Evolutionary conservation across 2,113 vertebrate genomes (phyloP).

Genomic region (Mesembrinibis cayennensis): DNA sequence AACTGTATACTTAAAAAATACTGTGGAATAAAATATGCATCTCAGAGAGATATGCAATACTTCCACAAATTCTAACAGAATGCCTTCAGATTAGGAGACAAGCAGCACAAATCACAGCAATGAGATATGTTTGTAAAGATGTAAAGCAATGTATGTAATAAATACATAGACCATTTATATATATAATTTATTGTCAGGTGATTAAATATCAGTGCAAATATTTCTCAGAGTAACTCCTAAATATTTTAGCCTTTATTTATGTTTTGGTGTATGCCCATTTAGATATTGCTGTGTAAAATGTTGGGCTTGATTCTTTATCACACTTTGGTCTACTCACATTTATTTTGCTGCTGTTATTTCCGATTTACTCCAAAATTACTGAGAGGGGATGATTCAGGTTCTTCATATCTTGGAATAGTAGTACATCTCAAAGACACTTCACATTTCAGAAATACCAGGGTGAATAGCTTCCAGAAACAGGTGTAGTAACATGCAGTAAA

Average conservation of each 20-base stretch:
- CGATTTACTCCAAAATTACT: neutral
- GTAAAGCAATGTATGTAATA: neutral
- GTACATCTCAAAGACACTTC: neutral
- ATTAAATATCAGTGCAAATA: neutral
- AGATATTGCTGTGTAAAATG: neutral
- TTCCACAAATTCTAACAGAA: neutral
- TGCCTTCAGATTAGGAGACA: neutral
- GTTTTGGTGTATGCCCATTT: neutral
- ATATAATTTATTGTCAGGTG: neutral
- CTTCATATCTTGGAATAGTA: neutral
- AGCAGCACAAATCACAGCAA: neutral
- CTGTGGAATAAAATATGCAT: neutral
- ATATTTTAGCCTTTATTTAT: neutral
- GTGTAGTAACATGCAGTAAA: neutral
- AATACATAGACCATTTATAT: neutral
- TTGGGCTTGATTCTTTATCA: neutral
- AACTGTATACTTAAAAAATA: neutral
- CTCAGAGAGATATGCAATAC: neutral
- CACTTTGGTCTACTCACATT: neutral
- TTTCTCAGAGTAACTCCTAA: neutral
- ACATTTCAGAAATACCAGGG: neutral
- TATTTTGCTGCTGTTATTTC: neutral
- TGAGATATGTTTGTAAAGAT: neutral
- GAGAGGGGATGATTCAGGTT: neutral
- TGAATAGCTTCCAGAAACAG: neutral